Conservation (phyloP, 1,140 invertebrate genomes). For the Adelges cooleyi region DNA sequence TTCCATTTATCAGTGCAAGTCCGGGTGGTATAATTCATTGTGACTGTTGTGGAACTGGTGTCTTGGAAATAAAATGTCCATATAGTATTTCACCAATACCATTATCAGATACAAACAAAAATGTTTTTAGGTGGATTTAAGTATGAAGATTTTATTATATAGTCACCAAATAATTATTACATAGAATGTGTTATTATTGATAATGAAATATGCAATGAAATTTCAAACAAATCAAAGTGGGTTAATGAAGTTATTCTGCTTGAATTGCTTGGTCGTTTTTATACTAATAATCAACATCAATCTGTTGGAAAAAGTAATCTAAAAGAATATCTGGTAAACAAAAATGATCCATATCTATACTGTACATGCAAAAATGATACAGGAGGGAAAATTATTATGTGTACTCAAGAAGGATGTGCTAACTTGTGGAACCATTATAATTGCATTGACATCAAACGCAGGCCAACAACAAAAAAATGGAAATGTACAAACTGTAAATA, state of each 20-base stretch:
- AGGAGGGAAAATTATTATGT: not conserved
- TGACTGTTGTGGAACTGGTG: not conserved
- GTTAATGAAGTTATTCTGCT: not conserved
- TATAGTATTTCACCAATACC: not conserved
- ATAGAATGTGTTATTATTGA: not conserved
- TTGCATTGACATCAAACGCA: not conserved
- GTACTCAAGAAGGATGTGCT: not conserved
- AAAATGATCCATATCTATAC: not conserved
- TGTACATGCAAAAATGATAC: slow-evolving; percentile 1
- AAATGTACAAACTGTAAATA: not conserved
- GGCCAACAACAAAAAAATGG: not conserved
- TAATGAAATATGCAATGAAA: not conserved
- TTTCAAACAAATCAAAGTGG: not conserved
- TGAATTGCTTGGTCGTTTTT: not conserved
- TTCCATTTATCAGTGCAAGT: not conserved
- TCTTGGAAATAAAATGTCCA: not conserved
- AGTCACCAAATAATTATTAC: not conserved
- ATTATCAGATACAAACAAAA: not conserved
- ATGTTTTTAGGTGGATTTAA: not conserved
- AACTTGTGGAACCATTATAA: not conserved
- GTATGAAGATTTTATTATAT: not conserved
- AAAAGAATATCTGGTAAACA: not conserved
- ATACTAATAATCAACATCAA: not conserved
- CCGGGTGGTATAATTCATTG: not conserved
- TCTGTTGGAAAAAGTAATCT: not conserved